Evolutionary conservation across 2,888 invertebrate genomes (phyloP).

Genomic region (Lasioglossum malachurum): DNA sequence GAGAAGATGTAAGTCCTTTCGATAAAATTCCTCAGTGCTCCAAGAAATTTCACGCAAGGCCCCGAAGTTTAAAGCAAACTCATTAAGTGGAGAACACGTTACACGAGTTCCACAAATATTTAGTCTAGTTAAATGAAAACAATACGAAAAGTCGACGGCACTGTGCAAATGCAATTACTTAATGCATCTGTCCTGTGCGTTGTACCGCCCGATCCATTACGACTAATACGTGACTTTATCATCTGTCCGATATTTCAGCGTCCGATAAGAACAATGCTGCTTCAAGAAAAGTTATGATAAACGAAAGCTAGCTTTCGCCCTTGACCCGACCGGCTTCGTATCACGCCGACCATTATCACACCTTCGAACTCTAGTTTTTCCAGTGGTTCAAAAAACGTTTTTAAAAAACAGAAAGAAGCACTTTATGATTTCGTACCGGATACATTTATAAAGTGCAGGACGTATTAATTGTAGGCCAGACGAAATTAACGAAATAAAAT

Average conservation of each 20-base stretch:
- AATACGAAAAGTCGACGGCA: background rate
- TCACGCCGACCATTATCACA: background rate
- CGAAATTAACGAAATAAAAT: background rate
- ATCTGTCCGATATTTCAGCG: constrained; percentile 11
- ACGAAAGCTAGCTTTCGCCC: background rate
- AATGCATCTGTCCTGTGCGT: background rate
- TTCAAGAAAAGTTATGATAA: background rate
- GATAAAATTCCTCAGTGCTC: background rate
- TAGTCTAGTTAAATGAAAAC: background rate
- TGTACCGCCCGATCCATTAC: background rate
- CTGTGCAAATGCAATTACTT: constrained; percentile 17
- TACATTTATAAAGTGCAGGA: background rate
- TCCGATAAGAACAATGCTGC: constrained; percentile 11
- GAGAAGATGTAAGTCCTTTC: background rate
- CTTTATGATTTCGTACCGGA: background rate
- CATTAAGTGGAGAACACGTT: background rate
- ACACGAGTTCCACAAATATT: constrained; percentile 5
- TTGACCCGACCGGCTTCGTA: constrained; percentile 1
- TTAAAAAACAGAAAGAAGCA: background rate
- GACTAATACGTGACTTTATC: constrained; percentile 18
- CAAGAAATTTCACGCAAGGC: background rate
- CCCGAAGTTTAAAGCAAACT: background rate
- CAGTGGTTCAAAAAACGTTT: background rate
- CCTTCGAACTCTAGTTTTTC: background rate
- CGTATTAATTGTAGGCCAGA: background rate